A percentile compares a stretch with the other conserved stretches of the same genome.
These are phyloP conservation scores for Sebastiscus albofasciatus DNA, from an alignment of 2,797 vertebrate genomes.

Conservation along the genomic window DNA sequence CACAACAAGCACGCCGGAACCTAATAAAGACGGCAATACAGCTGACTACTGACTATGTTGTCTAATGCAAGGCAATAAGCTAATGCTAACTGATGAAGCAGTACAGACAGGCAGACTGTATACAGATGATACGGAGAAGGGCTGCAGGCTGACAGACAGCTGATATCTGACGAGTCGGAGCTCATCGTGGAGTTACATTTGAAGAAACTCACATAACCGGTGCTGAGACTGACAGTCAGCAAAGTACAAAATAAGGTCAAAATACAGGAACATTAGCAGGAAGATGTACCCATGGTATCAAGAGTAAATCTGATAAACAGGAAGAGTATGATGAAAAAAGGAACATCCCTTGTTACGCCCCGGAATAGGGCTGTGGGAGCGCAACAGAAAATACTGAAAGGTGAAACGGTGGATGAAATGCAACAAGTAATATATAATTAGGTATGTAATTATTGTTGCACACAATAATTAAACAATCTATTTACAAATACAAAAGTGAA, in stretches of 20 bases:
- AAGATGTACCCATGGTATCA: background rate
- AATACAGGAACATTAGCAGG: background rate
- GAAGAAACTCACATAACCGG: background rate
- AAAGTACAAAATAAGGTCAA: background rate
- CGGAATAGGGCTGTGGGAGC: too few species aligned
- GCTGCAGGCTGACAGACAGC: constrained; percentile 12
- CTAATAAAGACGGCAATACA: constrained; percentile 38
- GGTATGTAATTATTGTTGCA: too few species aligned
- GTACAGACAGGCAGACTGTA: background rate
- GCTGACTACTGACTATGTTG: constrained; percentile 36
- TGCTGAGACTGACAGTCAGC: background rate
- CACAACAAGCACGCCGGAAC: constrained; percentile 40
- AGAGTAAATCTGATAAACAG: background rate
- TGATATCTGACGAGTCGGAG: constrained; percentile 16
- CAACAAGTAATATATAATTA: too few species aligned
- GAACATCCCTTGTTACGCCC: too few species aligned
- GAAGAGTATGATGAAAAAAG: too few species aligned
- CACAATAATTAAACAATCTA: too few species aligned
- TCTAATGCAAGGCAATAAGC: constrained; percentile 46
- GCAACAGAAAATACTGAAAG: too few species aligned
- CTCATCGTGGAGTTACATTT: background rate
- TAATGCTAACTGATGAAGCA: constrained; percentile 44
- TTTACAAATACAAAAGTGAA: too few species aligned
- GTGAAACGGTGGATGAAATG: too few species aligned
- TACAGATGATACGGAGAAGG: background rate